Conservation (phyloP, 2,113 vertebrate genomes). For the Alectura lathami region DNA sequence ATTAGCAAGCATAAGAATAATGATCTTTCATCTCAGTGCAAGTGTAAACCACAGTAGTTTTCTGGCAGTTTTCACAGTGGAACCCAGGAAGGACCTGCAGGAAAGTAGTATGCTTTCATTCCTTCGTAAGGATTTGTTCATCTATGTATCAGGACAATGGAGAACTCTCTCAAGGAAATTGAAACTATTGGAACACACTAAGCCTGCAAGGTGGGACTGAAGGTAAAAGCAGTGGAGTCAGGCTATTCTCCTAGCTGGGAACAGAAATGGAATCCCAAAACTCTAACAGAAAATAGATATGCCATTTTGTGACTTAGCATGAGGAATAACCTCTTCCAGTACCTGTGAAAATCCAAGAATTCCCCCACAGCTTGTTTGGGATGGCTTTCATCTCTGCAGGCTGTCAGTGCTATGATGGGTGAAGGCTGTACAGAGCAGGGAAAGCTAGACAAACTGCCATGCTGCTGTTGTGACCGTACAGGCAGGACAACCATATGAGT, state of each 20-base stretch:
- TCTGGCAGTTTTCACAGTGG: not conserved
- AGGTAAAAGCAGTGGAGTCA: not conserved
- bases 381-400: not conserved
- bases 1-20: not conserved
- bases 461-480: not conserved
- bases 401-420: not conserved
- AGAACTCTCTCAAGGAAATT: not conserved
- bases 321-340: not conserved
- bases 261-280: not conserved
- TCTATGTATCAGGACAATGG: not conserved
- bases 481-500: not conserved
- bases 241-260: not conserved
- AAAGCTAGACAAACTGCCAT: not conserved
- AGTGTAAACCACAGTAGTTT: not conserved
- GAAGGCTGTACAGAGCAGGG: not conserved
- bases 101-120: not conserved
- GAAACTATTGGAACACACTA: not conserved
- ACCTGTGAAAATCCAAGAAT: not conserved
- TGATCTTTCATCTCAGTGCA: not conserved
- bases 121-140: not conserved
- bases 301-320: rapidly evolving
- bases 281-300: not conserved
- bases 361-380: not conserved
- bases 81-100: not conserved
- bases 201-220: not conserved